These are phyloP conservation scores for Malacoctenus gilli DNA, from an alignment of 2,797 vertebrate genomes.

Conservation along the genomic window DNA sequence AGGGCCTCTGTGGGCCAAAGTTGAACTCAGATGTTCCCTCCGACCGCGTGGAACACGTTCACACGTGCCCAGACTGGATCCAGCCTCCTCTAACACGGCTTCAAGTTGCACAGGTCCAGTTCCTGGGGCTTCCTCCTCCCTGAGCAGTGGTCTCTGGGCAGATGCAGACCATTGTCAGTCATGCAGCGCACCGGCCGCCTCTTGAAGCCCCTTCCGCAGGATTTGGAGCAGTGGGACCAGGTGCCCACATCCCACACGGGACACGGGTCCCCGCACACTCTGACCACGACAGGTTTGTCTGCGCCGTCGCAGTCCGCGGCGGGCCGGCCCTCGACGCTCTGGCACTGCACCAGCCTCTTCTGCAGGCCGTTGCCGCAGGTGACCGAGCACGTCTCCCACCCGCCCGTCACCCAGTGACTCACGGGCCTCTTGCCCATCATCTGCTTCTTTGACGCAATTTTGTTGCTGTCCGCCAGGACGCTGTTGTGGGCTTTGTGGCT, in stretches of 20 bases:
- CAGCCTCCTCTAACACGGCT: constrained; percentile 80
- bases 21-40: constrained; percentile 27
- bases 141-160: constrained; percentile 89
- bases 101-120: constrained; percentile 91
- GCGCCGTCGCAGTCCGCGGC: constrained; percentile 79
- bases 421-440: constrained; percentile 64
- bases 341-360: constrained; percentile 87
- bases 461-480: constrained; percentile 77
- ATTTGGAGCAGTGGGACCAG: constrained; percentile 95
- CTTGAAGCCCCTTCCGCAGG: constrained; percentile 92
- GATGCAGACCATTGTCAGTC: constrained; percentile 70
- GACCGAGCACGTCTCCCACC: constrained; percentile 89
- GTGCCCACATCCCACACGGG: constrained; percentile 87
- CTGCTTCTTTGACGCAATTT: constrained; percentile 58
- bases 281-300: constrained; percentile 80
- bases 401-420: constrained; percentile 85
- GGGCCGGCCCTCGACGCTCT: constrained; percentile 78
- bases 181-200: constrained; percentile 85
- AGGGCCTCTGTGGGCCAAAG: constrained; percentile 26
- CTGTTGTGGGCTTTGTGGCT: constrained; percentile 82
- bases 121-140: constrained; percentile 94
- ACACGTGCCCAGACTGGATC: not conserved
- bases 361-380: constrained; percentile 90
- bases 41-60: constrained; percentile 1
- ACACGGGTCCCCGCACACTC: constrained; percentile 90